Evolutionary conservation across 2,888 invertebrate species (phyloP).

Genomic region (Platypus cylindrus): DNA sequence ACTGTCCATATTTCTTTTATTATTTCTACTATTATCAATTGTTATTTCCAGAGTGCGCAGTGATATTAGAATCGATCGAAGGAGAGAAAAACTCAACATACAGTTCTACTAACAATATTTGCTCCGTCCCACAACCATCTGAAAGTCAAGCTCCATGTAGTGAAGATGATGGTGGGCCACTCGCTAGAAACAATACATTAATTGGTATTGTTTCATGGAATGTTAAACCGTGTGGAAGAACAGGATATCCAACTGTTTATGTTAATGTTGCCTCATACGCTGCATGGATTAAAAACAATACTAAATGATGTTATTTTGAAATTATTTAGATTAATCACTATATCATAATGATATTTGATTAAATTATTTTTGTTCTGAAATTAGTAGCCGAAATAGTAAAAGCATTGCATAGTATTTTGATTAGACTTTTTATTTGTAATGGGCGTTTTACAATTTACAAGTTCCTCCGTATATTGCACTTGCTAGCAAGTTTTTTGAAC

Average conservation of each 20-base stretch:
- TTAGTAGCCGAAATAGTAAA: no score
- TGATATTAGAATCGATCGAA: neutral
- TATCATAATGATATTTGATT: no score
- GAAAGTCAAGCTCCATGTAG: slow-evolving; percentile 39
- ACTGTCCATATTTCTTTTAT: no score
- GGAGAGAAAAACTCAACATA: slow-evolving; percentile 7
- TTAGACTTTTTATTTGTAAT: no score
- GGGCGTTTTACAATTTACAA: no score
- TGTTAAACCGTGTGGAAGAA: slow-evolving; percentile 38
- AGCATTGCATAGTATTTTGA: no score
- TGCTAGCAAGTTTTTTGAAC: no score
- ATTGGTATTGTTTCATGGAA: slow-evolving; percentile 46
- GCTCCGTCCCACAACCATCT: slow-evolving; percentile 36
- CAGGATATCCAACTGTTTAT: slow-evolving; percentile 41
- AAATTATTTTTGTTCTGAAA: no score
- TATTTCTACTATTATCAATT: no score
- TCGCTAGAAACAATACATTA: slow-evolving; percentile 27
- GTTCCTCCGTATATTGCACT: no score
- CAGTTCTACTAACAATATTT: slow-evolving; percentile 38
- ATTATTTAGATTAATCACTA: no score
- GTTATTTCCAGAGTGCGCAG: slow-evolving; percentile 32
- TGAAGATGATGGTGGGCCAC: slow-evolving; percentile 45
- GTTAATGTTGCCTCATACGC: slow-evolving; percentile 39
- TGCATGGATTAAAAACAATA: slow-evolving; percentile 20
- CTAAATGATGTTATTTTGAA: no score